Conservation (phyloP, 1,140 invertebrate genomes). For the Lasioglossum albipes region DNA sequence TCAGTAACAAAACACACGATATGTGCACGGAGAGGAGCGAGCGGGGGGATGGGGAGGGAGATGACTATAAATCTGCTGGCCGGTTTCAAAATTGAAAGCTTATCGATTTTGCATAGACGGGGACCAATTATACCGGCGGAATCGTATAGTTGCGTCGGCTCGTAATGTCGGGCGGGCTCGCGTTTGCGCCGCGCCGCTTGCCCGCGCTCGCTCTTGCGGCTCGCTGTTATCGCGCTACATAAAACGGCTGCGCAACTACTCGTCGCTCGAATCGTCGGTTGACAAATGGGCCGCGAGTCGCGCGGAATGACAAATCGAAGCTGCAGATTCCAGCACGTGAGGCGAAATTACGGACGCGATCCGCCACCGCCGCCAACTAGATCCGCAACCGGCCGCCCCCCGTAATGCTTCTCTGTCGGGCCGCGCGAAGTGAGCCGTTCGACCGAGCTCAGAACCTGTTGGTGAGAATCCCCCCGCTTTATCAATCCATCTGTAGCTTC, state of each 20-base stretch:
- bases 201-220: not conserved
- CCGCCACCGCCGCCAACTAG: slow-evolving; percentile 6
- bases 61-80: slow-evolving; percentile 39
- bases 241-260: slow-evolving; percentile 46
- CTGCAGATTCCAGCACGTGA: slow-evolving; percentile 54
- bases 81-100: slow-evolving; percentile 60
- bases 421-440: slow-evolving; percentile 33
- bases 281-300: slow-evolving; percentile 62
- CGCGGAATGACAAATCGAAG: slow-evolving; percentile 62
- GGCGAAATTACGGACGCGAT: slow-evolving; percentile 50
- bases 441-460: slow-evolving; percentile 35
- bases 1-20: slow-evolving; percentile 35
- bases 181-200: not conserved
- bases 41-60: not conserved
- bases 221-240: slow-evolving; percentile 49
- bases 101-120: slow-evolving; percentile 51
- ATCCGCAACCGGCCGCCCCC: not conserved
- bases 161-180: not conserved
- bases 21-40: not conserved
- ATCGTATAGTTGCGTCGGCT: slow-evolving; percentile 18
- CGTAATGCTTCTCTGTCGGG: slow-evolving; percentile 54
- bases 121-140: slow-evolving; percentile 43
- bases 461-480: slow-evolving; percentile 36
- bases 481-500: slow-evolving; percentile 43
- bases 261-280: slow-evolving; percentile 49